A percentile compares a stretch with the other conserved stretches of the same genome.
These are phyloP conservation scores for Hemistola chrysoprasaria DNA, from an alignment of 2,888 invertebrate genomes.

Conservation along the genomic window DNA sequence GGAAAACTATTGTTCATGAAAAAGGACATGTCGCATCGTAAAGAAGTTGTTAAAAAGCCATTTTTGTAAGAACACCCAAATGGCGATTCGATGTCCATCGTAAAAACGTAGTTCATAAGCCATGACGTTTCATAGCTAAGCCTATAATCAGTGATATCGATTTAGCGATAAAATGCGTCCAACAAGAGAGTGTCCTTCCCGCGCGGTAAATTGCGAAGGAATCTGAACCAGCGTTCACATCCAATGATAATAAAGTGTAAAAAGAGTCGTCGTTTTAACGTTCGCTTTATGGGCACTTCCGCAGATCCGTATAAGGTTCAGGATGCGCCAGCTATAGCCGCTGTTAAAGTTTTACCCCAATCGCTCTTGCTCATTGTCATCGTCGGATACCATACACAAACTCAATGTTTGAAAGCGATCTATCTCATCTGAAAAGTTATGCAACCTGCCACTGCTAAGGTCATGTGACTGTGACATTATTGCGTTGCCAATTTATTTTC, in stretches of 20 bases:
- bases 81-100: slow-evolving; percentile 55
- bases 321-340: slow-evolving; percentile 65
- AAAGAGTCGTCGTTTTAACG: slow-evolving; percentile 80
- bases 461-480: no score
- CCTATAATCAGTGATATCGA: slow-evolving; percentile 73
- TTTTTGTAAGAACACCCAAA: slow-evolving; percentile 40
- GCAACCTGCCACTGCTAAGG: no score
- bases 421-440: no score
- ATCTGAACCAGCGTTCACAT: slow-evolving; percentile 78
- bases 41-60: slow-evolving; percentile 29
- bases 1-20: slow-evolving; percentile 16
- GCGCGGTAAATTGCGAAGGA: slow-evolving; percentile 71
- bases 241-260: slow-evolving; percentile 82
- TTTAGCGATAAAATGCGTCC: slow-evolving; percentile 70
- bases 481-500: no score
- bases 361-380: slow-evolving; percentile 39
- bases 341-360: slow-evolving; percentile 61
- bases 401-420: no score
- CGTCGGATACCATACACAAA: not conserved
- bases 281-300: slow-evolving; percentile 77
- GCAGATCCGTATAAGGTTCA: slow-evolving; percentile 66
- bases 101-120: slow-evolving; percentile 69
- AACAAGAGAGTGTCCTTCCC: slow-evolving; percentile 58
- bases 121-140: slow-evolving; percentile 59
- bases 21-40: slow-evolving; percentile 26